Evolutionary conservation across 1,140 invertebrate species (phyloP).

Genomic region (Piezodorus guildinii): DNA sequence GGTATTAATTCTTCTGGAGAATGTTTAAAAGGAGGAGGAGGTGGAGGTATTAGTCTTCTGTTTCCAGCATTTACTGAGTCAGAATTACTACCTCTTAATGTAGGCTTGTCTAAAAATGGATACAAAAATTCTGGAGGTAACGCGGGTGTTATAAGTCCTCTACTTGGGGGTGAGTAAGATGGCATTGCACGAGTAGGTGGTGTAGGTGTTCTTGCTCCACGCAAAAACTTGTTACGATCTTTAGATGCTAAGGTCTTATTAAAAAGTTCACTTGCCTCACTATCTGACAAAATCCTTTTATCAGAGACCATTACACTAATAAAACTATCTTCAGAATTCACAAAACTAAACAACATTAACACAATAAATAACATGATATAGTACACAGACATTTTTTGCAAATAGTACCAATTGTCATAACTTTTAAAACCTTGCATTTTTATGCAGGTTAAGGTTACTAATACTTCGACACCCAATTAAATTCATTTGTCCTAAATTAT

Average conservation of each 20-base stretch:
- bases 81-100: constrained; percentile 52
- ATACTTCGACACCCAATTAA: background rate
- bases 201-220: constrained; percentile 25
- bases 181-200: constrained; percentile 44
- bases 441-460: constrained; percentile 9
- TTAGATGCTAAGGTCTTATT: constrained; percentile 30
- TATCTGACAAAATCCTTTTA: constrained; percentile 23
- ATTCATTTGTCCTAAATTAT: constrained; percentile 2
- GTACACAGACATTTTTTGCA: constrained; percentile 11
- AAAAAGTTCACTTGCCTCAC: constrained; percentile 28
- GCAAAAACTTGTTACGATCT: constrained; percentile 25
- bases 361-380: constrained; percentile 14
- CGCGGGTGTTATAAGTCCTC: constrained; percentile 65
- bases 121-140: constrained; percentile 59
- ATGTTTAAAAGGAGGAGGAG: constrained; percentile 59
- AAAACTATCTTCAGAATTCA: constrained; percentile 18
- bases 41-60: constrained; percentile 41
- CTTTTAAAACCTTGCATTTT: constrained; percentile 16
- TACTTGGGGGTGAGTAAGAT: constrained; percentile 65
- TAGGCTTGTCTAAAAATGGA: constrained; percentile 73
- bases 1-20: constrained; percentile 67
- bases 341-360: constrained; percentile 13
- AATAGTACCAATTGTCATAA: background rate
- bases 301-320: constrained; percentile 18
- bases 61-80: constrained; percentile 25